Conservation (phyloP, 2,113 vertebrate genomes). For the Pangasianodon gigas region DNA sequence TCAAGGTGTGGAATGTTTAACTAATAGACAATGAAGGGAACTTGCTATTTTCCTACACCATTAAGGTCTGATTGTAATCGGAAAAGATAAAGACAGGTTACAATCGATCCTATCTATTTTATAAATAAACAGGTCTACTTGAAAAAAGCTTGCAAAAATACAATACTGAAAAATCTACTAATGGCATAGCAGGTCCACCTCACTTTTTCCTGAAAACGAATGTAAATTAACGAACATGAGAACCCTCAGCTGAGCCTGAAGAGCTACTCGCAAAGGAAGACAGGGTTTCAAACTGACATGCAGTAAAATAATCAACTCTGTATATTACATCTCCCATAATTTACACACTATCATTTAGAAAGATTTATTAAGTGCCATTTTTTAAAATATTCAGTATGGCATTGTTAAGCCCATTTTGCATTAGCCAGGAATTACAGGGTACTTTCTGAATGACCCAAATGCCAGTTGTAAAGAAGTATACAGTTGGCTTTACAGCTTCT, state of each 20-base stretch:
- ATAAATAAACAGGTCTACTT: constrained; percentile 17
- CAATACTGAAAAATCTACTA: background rate
- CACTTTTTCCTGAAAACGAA: background rate
- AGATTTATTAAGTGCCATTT: background rate
- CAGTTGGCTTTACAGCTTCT: background rate
- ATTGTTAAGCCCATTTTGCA: background rate
- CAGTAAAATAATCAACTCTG: background rate
- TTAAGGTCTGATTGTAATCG: constrained; percentile 26
- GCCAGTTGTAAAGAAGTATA: background rate
- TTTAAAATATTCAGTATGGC: background rate
- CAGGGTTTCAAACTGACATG: background rate
- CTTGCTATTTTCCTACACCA: background rate
- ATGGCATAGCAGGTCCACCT: background rate
- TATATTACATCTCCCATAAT: background rate
- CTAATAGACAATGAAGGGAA: background rate
- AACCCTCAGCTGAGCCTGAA: background rate
- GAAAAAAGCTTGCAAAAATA: background rate
- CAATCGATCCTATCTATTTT: constrained; percentile 1
- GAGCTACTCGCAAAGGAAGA: background rate
- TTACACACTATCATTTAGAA: background rate
- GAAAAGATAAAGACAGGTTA: constrained; percentile 12
- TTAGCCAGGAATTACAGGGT: background rate
- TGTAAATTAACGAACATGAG: background rate
- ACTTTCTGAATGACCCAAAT: background rate
- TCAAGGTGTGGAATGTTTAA: constrained; percentile 24